These are phyloP conservation scores for Dendrolimus pini DNA, from an alignment of 2,888 invertebrate species.

Conservation along the genomic window DNA sequence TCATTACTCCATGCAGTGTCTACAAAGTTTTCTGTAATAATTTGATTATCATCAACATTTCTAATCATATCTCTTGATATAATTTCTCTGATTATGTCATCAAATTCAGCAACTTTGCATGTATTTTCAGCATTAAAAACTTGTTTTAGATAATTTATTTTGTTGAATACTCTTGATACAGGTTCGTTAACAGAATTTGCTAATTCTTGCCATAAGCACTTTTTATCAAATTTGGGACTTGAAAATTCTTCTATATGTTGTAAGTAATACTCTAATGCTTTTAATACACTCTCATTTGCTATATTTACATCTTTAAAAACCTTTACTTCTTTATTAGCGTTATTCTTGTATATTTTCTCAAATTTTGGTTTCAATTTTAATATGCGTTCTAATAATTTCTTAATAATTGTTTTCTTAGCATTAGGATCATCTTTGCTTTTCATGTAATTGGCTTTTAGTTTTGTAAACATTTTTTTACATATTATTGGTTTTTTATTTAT, in stretches of 20 bases:
- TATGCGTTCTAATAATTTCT: constrained; percentile 41
- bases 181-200: constrained; percentile 43
- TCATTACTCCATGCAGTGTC: constrained; percentile 47
- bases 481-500: constrained; percentile 37
- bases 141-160: constrained; percentile 56
- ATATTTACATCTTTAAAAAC: constrained; percentile 41
- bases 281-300: constrained; percentile 37
- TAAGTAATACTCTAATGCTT: constrained; percentile 49
- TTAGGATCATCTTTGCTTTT: constrained; percentile 20
- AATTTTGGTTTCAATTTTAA: constrained; percentile 42
- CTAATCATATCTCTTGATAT: constrained; percentile 36
- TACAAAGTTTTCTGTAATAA: constrained; percentile 20
- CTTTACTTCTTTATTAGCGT: constrained; percentile 27
- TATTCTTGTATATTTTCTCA: constrained; percentile 26
- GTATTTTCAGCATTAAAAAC: constrained; percentile 29
- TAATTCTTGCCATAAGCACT: constrained; percentile 55
- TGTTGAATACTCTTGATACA: constrained; percentile 46
- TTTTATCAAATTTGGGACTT: constrained; percentile 55
- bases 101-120: constrained; percentile 25
- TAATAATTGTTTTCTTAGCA: constrained; percentile 21
- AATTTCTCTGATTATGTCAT: constrained; percentile 37
- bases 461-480: constrained; percentile 49
- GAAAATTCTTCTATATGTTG: constrained; percentile 55
- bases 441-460: constrained; percentile 40
- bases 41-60: constrained; percentile 30